phyloP scores from a whole-genome alignment of 2,888 invertebrate species.

The Aphrophora alni region DNA sequence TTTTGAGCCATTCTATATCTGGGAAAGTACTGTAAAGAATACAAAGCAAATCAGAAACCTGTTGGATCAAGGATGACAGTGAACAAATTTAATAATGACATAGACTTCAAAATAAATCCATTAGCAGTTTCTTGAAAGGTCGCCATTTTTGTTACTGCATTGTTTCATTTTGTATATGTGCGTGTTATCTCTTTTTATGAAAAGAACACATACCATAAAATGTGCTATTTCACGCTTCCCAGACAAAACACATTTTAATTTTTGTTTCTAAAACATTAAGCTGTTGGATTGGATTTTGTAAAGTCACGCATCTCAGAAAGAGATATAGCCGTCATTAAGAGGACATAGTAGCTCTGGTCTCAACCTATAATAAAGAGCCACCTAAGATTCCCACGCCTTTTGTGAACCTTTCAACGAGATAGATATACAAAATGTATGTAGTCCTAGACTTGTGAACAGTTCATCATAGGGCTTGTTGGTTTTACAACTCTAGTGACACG shows the following conservation, averaged over 20 bases:
- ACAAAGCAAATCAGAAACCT: background rate
- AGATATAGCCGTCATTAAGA: background rate
- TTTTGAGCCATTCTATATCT: no score
- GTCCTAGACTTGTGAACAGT: background rate
- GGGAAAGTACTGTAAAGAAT: no score
- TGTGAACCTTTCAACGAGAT: background rate
- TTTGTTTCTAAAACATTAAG: conserved; percentile 6
- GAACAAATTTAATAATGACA: no score
- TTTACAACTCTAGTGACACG: background rate
- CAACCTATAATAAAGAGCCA: background rate
- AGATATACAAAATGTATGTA: conserved; percentile 6
- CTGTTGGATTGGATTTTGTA: background rate
- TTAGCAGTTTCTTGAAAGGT: background rate
- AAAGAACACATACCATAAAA: background rate
- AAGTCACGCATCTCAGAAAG: background rate
- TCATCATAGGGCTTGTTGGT: background rate
- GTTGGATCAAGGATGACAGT: background rate
- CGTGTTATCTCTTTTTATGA: background rate
- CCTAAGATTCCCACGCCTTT: background rate
- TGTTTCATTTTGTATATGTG: background rate
- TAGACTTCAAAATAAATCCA: background rate
- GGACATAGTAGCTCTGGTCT: background rate
- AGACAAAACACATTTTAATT: background rate
- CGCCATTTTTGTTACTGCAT: background rate
- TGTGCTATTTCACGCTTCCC: background rate